Evolutionary conservation across 2,113 vertebrate genomes (phyloP), one percentile per base, ranked within the genome.

Genomic region (Prolemur simus): DNA sequence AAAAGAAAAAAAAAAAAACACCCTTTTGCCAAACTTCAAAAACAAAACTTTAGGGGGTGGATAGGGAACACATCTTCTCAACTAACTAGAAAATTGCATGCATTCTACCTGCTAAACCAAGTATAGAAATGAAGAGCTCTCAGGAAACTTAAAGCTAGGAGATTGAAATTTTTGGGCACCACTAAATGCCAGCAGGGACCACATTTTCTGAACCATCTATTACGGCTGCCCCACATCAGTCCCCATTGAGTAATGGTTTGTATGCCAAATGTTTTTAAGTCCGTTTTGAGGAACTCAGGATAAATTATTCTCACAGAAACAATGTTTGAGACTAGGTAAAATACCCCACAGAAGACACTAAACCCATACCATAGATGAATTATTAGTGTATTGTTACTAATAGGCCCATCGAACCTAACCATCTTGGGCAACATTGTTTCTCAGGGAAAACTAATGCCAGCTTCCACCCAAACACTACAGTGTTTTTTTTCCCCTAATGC

Each of bases 301-400:
- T 63, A 80, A 2, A 80, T 87, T 87, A 58, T 37, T 90, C 25
- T 90, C 85, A 89, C 17, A 92, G 42, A 94, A 91, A 89, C 5
- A 77, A 58, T 23, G 27, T 90, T 77, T 49, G 32, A 84, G 11
- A 39, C 34, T 78, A 34, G 45, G 25, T 60, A 87, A 27, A 78
- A 68, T 9, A 96, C 20, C 76, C 29, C 29, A 49, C 74, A 11
- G 21, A 91, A 76, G 56, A 91, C 12, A 49, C 42, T 77, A 49
- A 85, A 29, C 49, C 42, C 39, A 64, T 15, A 37, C 6, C 27
- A 29, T 4, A 54, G 56, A 56, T 87, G 34, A 95, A 77, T 47
- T 83, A 49, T 54, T 54, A 54, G 18, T 54, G 18, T 54, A 81
- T 21, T 66, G 8, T 78, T 83, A 56, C 34, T 78, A 83, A 82